Conservation (phyloP, 2,113 vertebrate genomes). For the Engystomops pustulosus region DNA sequence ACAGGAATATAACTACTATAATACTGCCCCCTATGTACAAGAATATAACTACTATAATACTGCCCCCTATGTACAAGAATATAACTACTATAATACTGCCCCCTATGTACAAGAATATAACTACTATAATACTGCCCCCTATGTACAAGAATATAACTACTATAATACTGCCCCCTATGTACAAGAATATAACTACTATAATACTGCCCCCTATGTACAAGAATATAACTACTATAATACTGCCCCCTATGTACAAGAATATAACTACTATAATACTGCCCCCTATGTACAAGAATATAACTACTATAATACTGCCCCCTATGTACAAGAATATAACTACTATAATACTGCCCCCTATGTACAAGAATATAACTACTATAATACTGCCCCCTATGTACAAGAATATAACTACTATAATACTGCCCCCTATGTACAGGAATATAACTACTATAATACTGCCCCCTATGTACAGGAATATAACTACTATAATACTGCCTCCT, state of each 20-base stretch:
- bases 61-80: constrained; percentile 4
- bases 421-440: neutral
- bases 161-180: neutral
- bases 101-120: neutral
- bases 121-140: constrained; percentile 1
- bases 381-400: neutral
- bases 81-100: constrained; percentile 15
- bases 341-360: constrained; percentile 5
- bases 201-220: neutral
- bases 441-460: constrained; percentile 9
- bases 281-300: neutral
- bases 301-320: neutral
- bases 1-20: constrained; percentile 3
- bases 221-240: constrained; percentile 8
- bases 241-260: neutral
- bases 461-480: constrained; percentile 5
- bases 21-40: neutral
- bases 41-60: constrained; percentile 15
- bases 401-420: constrained; percentile 15
- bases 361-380: constrained; percentile 21
- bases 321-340: constrained; percentile 5
- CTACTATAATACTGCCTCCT: neutral
- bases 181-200: constrained; percentile 12
- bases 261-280: constrained; percentile 3
- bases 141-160: constrained; percentile 9